These are phyloP conservation scores for Ommatoiulus sabulosus DNA, from an alignment of 2,888 invertebrate genomes.

Conservation along the genomic window DNA sequence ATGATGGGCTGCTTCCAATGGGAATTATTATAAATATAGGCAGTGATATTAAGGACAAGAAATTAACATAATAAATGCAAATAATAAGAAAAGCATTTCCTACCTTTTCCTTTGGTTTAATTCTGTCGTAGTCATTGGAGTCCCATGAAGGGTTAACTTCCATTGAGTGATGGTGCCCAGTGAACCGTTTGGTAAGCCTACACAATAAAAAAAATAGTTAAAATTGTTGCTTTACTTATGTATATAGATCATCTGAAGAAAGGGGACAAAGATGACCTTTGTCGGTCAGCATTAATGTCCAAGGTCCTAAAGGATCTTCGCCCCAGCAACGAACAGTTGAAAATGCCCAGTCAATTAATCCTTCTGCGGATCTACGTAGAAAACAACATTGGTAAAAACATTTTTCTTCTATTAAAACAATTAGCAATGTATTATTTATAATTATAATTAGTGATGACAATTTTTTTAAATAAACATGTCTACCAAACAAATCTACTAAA, in stretches of 20 bases:
- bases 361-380: constrained; percentile 53
- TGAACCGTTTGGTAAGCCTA: constrained; percentile 26
- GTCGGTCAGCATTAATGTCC: constrained; percentile 56
- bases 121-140: constrained; percentile 53
- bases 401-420: too few relatives aligned
- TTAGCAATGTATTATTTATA: too few relatives aligned
- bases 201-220: neutral
- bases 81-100: neutral
- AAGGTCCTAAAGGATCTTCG: constrained; percentile 57
- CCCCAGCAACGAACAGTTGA: constrained; percentile 60
- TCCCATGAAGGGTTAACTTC: constrained; percentile 55
- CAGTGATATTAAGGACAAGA: too few relatives aligned
- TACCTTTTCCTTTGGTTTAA: constrained; percentile 56
- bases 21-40: too few relatives aligned
- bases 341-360: constrained; percentile 58
- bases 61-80: too few relatives aligned
- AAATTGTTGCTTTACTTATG: neutral
- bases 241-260: neutral
- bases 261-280: constrained; percentile 25
- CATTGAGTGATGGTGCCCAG: constrained; percentile 51
- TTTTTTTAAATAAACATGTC: neutral
- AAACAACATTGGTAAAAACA: neutral
- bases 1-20: too few relatives aligned
- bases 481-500: neutral
- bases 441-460: neutral